A percentile compares a stretch with the other conserved stretches of the same genome.
Conservation (phyloP, 2,888 invertebrate species). For the Dryococelus australis region DNA sequence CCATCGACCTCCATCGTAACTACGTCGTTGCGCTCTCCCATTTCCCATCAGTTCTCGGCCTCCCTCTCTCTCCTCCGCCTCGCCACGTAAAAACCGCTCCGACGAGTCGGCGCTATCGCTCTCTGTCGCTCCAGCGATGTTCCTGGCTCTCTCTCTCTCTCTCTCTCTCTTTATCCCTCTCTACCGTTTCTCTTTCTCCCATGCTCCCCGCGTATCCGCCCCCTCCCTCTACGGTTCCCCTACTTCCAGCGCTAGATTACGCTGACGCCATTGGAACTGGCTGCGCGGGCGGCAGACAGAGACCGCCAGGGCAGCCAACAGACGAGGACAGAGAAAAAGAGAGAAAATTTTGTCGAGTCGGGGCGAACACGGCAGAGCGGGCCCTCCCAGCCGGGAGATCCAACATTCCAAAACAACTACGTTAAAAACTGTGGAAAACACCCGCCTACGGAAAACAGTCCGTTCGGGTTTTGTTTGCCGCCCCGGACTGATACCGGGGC, state of each 20-base stretch:
- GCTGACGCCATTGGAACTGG: conserved; percentile 39
- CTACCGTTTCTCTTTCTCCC: conserved; percentile 36
- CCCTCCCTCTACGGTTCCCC: background rate
- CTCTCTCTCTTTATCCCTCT: conserved; percentile 31
- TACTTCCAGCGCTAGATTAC: conserved; percentile 37
- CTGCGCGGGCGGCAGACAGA: conserved; percentile 33
- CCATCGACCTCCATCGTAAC: conserved; percentile 43
- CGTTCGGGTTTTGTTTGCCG: background rate
- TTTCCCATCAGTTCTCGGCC: conserved; percentile 36
- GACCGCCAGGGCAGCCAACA: conserved; percentile 23
- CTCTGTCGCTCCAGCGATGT: conserved; percentile 25
- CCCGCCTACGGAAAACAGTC: background rate
- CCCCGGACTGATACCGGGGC: background rate
- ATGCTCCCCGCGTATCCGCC: conserved; percentile 21
- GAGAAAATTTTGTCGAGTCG: conserved; percentile 29
- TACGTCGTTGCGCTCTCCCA: conserved; percentile 42
- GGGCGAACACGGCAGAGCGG: background rate
- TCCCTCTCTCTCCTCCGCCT: conserved; percentile 27
- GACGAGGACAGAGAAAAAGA: background rate
- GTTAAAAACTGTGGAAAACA: conserved; percentile 10
- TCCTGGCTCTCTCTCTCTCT: conserved; percentile 23
- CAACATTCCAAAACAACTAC: conserved; percentile 9
- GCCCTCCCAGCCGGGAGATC: background rate
- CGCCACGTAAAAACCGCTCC: background rate
- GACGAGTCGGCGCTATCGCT: conserved; percentile 32